These are phyloP conservation scores for Gerosis bhagava DNA, from an alignment of 2,888 invertebrate species.

Conservation along the genomic window DNA sequence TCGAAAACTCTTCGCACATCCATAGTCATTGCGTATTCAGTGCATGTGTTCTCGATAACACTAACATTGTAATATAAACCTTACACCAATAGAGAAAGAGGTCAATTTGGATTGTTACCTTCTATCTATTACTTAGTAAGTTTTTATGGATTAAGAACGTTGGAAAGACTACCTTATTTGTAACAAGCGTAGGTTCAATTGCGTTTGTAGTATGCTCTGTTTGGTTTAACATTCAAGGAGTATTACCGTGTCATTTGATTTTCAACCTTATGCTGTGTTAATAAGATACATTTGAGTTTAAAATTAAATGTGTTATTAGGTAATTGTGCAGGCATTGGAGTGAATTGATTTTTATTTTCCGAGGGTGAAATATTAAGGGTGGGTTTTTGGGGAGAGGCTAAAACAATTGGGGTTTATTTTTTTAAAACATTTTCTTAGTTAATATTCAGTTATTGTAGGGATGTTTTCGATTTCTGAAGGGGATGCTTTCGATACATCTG, in stretches of 20 bases:
- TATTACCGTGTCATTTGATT: background rate
- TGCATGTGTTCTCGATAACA: conserved; percentile 14
- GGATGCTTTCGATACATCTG: too few relatives aligned
- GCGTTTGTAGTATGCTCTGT: background rate
- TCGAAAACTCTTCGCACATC: background rate
- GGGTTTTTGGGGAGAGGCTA: background rate
- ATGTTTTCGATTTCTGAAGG: too few relatives aligned
- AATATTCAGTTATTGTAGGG: too few relatives aligned
- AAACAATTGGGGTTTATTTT: conserved; percentile 11
- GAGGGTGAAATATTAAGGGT: conserved; percentile 20
- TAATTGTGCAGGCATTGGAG: conserved; percentile 29
- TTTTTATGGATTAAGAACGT: too few relatives aligned
- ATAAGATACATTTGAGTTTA: background rate
- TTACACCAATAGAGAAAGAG: conserved; percentile 6
- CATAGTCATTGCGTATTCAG: conserved; percentile 20
- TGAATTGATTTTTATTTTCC: conserved; percentile 24
- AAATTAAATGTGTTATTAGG: conserved; percentile 25
- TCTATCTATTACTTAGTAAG: background rate
- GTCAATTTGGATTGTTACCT: background rate
- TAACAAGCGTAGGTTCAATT: conserved; percentile 1
- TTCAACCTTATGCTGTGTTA: background rate
- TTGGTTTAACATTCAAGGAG: too few relatives aligned
- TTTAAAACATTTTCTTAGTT: background rate
- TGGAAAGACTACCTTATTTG: background rate
- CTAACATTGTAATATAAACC: conserved; percentile 4